phyloP scores from a whole-genome alignment of 2,797 vertebrate genomes.

The Hylomyscus alleni region DNA sequence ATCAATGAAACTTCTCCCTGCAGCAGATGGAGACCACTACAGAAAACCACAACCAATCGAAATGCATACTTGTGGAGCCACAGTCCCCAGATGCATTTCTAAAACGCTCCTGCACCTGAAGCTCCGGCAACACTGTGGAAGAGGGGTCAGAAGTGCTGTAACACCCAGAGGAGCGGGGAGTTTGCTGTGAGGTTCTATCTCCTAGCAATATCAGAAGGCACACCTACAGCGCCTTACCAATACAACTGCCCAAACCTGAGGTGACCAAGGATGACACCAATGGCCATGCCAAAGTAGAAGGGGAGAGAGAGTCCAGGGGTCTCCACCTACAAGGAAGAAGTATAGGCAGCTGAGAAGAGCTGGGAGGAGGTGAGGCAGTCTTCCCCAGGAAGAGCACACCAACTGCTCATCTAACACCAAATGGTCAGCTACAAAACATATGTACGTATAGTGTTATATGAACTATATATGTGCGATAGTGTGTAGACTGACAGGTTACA shows the following conservation, averaged over 20 bases:
- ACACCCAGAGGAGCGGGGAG: neutral
- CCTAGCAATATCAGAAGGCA: neutral
- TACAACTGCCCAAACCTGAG: neutral
- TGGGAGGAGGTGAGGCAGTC: no score
- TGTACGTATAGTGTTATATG: no score
- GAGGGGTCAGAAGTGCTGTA: neutral
- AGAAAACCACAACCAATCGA: neutral
- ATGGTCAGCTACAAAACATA: neutral
- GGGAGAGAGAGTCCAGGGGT: no score
- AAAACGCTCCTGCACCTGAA: neutral
- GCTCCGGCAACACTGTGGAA: no score
- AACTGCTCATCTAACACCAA: no score
- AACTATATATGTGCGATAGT: neutral
- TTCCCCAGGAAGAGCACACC: neutral
- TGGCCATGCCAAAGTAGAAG: neutral
- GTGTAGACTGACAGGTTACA: neutral
- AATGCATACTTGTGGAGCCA: neutral
- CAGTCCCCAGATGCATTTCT: neutral
- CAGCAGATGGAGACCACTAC: neutral
- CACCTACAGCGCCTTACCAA: no score
- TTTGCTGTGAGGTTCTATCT: neutral
- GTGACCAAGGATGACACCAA: neutral
- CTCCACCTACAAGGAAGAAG: neutral
- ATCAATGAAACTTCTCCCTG: neutral
- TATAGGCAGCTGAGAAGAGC: neutral